These are phyloP conservation scores for Chauna torquata DNA, from an alignment of 2,113 vertebrate genomes.

Conservation along the genomic window DNA sequence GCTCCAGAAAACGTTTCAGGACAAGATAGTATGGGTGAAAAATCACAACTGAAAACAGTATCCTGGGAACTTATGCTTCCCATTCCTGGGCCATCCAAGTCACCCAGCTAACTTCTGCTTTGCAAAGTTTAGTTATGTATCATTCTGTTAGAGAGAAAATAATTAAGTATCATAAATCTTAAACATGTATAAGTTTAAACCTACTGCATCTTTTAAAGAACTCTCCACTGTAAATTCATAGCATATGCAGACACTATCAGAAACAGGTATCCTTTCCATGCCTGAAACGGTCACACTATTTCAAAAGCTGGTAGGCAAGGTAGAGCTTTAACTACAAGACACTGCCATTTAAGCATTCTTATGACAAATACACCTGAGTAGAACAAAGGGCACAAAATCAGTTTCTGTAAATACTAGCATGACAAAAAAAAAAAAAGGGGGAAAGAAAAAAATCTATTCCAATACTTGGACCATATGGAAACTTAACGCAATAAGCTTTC, in stretches of 20 bases:
- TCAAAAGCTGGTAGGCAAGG: neutral
- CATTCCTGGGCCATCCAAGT: neutral
- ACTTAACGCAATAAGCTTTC: neutral
- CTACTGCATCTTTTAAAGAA: neutral
- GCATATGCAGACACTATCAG: neutral
- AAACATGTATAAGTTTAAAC: neutral
- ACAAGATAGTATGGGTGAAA: neutral
- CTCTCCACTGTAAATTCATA: neutral
- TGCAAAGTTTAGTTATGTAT: neutral
- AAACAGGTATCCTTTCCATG: neutral
- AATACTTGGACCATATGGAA: neutral
- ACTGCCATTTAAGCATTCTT: neutral
- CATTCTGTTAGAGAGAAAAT: neutral
- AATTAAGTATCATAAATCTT: neutral
- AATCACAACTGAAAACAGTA: neutral
- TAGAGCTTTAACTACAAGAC: neutral
- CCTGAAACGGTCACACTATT: neutral
- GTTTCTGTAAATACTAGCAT: neutral
- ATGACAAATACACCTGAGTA: neutral
- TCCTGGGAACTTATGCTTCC: neutral
- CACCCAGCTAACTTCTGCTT: neutral
- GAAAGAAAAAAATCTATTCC: neutral
- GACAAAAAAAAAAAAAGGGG: neutral
- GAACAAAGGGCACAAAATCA: neutral
- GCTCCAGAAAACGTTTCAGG: neutral